Conservation (phyloP, 2,888 invertebrate species). For the Notodonta ziczac region DNA sequence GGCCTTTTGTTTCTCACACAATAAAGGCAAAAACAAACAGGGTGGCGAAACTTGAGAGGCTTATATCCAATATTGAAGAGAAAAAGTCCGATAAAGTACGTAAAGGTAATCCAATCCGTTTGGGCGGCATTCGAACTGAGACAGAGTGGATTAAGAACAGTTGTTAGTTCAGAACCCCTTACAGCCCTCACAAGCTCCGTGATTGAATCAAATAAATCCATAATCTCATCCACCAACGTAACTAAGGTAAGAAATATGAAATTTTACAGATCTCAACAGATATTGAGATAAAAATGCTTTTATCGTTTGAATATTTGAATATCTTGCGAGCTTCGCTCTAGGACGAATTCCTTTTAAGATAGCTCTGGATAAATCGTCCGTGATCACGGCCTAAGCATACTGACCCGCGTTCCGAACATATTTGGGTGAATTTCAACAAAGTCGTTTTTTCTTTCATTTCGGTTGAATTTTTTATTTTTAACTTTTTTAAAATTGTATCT, state of each 20-base stretch:
- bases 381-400: constrained; percentile 53
- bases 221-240: constrained; percentile 43
- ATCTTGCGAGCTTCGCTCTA: constrained; percentile 59
- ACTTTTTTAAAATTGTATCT: too few relatives aligned
- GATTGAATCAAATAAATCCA: constrained; percentile 52
- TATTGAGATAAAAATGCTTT: constrained; percentile 68
- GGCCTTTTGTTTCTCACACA: not conserved
- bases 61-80: constrained; percentile 42
- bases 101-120: constrained; percentile 51
- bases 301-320: constrained; percentile 71
- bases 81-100: constrained; percentile 42
- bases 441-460: too few relatives aligned
- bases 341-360: constrained; percentile 65
- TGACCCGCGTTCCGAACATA: constrained; percentile 43
- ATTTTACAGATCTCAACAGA: constrained; percentile 61
- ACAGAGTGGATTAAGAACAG: constrained; percentile 45
- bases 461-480: too few relatives aligned
- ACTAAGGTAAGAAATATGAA: constrained; percentile 51
- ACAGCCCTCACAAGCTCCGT: constrained; percentile 33
- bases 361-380: constrained; percentile 56
- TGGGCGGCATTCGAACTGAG: constrained; percentile 43
- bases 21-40: constrained; percentile 22
- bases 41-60: constrained; percentile 30
- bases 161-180: constrained; percentile 48
- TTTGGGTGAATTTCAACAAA: too few relatives aligned